Percentiles rank a stretch among this genome's conserved stretches.
phyloP scores from a whole-genome alignment of 1,140 invertebrate species.

The Batillaria attramentaria region DNA sequence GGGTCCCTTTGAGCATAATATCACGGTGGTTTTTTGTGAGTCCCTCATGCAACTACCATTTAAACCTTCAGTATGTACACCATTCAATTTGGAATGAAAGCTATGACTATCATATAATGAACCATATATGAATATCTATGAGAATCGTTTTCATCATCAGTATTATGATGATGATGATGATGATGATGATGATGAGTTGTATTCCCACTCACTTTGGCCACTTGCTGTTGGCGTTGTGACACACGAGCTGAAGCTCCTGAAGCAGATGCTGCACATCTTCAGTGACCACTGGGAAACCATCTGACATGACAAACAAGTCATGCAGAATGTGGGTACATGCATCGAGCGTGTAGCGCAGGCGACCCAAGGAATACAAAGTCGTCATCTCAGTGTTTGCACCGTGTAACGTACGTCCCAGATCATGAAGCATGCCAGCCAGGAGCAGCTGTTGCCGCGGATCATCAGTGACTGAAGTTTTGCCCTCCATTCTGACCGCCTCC shows the following conservation, averaged over 20 bases:
- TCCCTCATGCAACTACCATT: too few species aligned
- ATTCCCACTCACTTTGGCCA: conserved; percentile 7
- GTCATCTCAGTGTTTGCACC: not conserved
- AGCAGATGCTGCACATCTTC: not conserved
- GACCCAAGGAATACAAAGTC: not conserved
- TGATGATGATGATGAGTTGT: too few species aligned
- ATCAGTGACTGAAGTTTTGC: too few species aligned
- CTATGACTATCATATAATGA: too few species aligned
- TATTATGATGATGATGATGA: too few species aligned
- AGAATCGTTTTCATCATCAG: too few species aligned
- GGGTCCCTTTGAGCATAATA: too few species aligned
- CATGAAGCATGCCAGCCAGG: not conserved
- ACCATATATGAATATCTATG: too few species aligned
- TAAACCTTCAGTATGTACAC: too few species aligned
- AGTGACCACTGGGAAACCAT: not conserved
- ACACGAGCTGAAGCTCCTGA: not conserved
- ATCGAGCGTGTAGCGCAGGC: not conserved
- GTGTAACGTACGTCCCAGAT: not conserved
- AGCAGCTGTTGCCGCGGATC: too few species aligned
- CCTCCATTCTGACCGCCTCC: not conserved
- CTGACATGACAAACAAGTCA: not conserved
- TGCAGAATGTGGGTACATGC: not conserved
- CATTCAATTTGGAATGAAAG: too few species aligned
- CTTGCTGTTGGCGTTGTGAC: not conserved
- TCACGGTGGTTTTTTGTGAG: too few species aligned